phyloP scores from a whole-genome alignment of 2,797 vertebrate genomes.

The Megaceryle alcyon region DNA sequence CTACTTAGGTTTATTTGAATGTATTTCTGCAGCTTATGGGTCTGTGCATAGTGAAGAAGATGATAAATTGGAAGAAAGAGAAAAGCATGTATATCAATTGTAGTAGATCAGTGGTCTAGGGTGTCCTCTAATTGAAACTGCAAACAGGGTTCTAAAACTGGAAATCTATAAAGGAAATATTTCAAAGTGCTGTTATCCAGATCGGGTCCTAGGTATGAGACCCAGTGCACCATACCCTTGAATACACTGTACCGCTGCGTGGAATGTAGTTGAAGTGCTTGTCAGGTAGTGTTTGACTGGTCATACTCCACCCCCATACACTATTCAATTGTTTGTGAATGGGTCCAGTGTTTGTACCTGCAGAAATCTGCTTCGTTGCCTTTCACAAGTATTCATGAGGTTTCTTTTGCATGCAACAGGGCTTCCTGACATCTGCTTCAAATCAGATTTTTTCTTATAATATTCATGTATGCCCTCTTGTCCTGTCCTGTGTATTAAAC shows the following conservation, averaged over 20 bases:
- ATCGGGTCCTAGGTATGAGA: neutral
- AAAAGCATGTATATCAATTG: neutral
- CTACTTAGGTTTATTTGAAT: neutral
- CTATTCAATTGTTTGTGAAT: conserved; percentile 61
- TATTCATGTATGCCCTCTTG: conserved; percentile 73
- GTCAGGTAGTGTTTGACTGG: conserved; percentile 4
- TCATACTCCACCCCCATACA: neutral
- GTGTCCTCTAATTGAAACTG: neutral
- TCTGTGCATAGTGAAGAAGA: neutral
- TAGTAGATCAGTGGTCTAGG: neutral
- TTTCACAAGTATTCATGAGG: conserved; percentile 42
- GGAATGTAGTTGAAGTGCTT: neutral
- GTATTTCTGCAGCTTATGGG: neutral
- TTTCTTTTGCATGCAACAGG: conserved; percentile 13
- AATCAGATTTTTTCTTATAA: conserved; percentile 62
- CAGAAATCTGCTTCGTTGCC: conserved; percentile 46
- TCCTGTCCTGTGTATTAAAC: conserved; percentile 70
- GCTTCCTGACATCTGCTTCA: conserved; percentile 79
- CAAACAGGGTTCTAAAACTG: neutral
- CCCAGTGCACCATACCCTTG: neutral
- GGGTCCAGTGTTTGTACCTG: conserved; percentile 67
- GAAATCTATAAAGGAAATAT: neutral
- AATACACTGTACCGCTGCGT: neutral
- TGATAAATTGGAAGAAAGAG: neutral
- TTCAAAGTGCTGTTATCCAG: neutral